Evolutionary conservation across 2,888 invertebrate genomes (phyloP), one percentile per base, ranked within the genome.

Genomic region (Pilophorus perplexus): DNA sequence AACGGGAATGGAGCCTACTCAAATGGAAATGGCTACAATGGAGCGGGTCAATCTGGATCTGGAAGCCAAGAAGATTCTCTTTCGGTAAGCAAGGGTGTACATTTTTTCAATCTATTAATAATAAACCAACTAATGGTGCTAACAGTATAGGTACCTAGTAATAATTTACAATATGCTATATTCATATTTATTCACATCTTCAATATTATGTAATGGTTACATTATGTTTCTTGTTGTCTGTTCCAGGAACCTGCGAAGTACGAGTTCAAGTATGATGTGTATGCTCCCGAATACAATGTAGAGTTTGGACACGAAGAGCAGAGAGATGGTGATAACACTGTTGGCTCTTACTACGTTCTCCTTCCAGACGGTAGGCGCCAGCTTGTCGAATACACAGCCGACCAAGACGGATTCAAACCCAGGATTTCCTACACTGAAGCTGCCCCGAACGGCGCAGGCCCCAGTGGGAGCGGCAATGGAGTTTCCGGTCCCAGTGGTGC

Each of bases 321-420:
- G 78, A 84, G 90, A 71, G 88, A 90, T 77, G 90, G 90, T 72
- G 90, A 90, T 78, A 81, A 84, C 73, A 85, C 90, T 74, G 87
- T 85, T 77, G 90, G 90, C 78, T 85, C 88, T 80, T 91, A 90
- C 83, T 88, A 90, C 81, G 90, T 91, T 76, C 81, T 89, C 73
- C 82, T 91, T 78, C 90, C 90, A 71, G 90, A 90, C 80, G 90
- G 90, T 77, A 85, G 90, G 79, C 89, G 86, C 79, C 90, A 90
- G 82, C 85, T 89, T 76, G 89, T 91, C 73, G 86, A 88, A 78
- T 91, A 91, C 78, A 87, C 88, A 78, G 90, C 90, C 22, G 90
- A 89, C 78, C 81, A 83, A 75, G 87, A 87, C 71, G 90, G 90
- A 75, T 91, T 86, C 79, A 86, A 88, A 77, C 90, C 90, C 74